Conservation (phyloP, 2,888 invertebrate genomes). For the Meganola albula region DNA sequence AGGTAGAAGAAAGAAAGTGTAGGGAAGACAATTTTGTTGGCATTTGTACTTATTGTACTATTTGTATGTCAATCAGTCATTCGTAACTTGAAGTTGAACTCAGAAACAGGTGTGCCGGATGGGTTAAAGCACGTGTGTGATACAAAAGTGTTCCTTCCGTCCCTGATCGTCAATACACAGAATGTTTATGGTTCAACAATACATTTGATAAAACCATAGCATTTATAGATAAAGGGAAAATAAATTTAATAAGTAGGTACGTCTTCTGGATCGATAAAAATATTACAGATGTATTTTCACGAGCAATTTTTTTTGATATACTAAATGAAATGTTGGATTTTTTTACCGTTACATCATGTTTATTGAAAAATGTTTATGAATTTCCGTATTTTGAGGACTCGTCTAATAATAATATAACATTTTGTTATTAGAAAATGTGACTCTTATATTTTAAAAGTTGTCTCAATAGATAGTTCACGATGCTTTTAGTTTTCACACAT, state of each 20-base stretch:
- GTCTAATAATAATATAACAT: no score
- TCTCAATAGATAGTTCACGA: constrained; percentile 12
- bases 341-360: no score
- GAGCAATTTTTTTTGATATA: background rate
- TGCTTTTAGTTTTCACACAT: constrained; percentile 9
- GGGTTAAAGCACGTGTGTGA: constrained; percentile 47
- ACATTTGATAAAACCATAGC: constrained; percentile 2
- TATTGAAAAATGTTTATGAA: no score
- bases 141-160: constrained; percentile 51
- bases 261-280: no score
- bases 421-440: no score
- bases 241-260: no score
- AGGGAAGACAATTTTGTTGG: no score
- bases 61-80: constrained; percentile 18
- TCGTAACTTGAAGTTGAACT: constrained; percentile 41
- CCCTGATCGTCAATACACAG: constrained; percentile 26
- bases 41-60: no score
- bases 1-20: no score
- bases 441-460: no score
- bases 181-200: constrained; percentile 24
- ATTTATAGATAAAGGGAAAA: no score
- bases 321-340: background rate
- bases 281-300: background rate
- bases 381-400: no score
- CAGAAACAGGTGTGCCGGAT: constrained; percentile 59